phyloP scores from a whole-genome alignment of 1,140 invertebrate species.

The Cecropterus lyciades region DNA sequence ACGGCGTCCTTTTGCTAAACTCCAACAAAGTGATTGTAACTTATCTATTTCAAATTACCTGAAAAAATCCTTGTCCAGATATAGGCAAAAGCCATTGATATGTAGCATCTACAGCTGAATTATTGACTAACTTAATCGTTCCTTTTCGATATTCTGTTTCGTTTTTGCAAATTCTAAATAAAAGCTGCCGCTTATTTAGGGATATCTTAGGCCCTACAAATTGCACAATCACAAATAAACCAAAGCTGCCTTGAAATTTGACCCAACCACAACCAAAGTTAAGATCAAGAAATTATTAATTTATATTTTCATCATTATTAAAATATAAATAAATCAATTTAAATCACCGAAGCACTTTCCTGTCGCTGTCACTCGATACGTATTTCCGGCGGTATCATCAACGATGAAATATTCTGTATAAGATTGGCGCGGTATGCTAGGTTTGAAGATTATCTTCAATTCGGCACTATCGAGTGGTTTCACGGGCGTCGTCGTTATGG shows the following conservation, averaged over 20 bases:
- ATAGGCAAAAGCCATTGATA: conserved; percentile 73
- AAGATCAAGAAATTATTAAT: too few relatives aligned
- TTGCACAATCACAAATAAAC: background rate
- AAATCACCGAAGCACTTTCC: conserved; percentile 68
- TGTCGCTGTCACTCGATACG: conserved; percentile 63
- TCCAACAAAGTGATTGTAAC: too few relatives aligned
- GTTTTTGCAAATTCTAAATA: conserved; percentile 66
- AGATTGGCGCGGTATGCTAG: conserved; percentile 57
- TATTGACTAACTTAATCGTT: conserved; percentile 67
- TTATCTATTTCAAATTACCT: conserved; percentile 46
- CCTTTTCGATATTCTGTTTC: conserved; percentile 60
- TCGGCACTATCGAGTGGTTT: conserved; percentile 52
- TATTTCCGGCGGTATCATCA: conserved; percentile 64
- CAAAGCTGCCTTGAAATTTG: background rate
- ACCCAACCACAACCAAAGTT: background rate
- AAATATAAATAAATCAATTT: background rate
- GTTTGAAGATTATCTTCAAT: conserved; percentile 60
- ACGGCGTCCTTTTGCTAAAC: too few relatives aligned
- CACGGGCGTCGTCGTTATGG: conserved; percentile 55
- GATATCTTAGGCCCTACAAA: conserved; percentile 63
- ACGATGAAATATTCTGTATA: conserved; percentile 73
- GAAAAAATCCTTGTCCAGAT: conserved; percentile 67
- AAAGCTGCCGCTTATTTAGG: conserved; percentile 62
- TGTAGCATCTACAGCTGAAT: conserved; percentile 65
- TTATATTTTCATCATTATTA: background rate